phyloP scores from a whole-genome alignment of 2,797 vertebrate species.

The Selene dorsalis region DNA sequence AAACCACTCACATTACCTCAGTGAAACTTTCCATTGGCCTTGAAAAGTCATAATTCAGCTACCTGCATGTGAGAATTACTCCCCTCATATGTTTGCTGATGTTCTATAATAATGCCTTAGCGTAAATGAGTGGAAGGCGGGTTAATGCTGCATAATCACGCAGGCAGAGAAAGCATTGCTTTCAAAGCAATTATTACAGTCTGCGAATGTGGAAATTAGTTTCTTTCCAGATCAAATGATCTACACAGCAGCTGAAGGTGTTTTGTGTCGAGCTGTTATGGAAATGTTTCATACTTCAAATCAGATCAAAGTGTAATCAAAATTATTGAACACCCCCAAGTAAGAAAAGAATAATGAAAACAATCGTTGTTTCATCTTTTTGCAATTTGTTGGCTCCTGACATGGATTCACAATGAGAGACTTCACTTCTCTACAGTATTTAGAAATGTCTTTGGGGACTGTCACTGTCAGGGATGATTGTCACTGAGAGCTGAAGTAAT shows the following conservation, averaged over 20 bases:
- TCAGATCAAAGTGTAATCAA: constrained; percentile 40
- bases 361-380: neutral
- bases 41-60: constrained; percentile 66
- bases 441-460: constrained; percentile 4
- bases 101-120: constrained; percentile 71
- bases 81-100: constrained; percentile 36
- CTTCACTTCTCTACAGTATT: neutral
- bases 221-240: constrained; percentile 49
- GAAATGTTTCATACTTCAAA: constrained; percentile 35
- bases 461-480: neutral
- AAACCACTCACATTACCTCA: constrained; percentile 66
- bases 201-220: constrained; percentile 64
- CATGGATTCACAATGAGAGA: neutral
- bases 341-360: neutral
- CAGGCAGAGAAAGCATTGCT: constrained; percentile 29
- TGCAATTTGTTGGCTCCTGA: neutral
- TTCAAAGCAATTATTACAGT: constrained; percentile 61
- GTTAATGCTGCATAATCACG: constrained; percentile 29
- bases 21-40: constrained; percentile 62
- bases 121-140: constrained; percentile 41
- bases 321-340: neutral
- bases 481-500: neutral
- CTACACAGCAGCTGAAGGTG: constrained; percentile 33
- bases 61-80: constrained; percentile 62
- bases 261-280: constrained; percentile 39